phyloP scores from a whole-genome alignment of 2,113 vertebrate species.

The Oenanthe oenanthe region DNA sequence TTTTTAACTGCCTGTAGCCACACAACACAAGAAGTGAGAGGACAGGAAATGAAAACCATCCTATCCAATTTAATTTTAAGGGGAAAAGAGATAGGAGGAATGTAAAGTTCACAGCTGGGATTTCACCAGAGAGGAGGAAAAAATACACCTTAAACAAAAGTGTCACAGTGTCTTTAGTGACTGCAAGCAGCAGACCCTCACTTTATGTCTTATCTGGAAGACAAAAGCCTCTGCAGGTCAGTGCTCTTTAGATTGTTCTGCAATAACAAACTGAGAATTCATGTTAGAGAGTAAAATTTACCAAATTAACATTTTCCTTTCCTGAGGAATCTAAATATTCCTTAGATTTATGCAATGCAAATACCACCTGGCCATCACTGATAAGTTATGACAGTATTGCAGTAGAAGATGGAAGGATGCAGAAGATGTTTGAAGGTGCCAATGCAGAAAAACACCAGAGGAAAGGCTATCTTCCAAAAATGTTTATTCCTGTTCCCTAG shows the following conservation, averaged over 20 bases:
- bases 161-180: not conserved
- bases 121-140: conserved; percentile 7
- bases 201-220: conserved; percentile 13
- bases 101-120: conserved; percentile 25
- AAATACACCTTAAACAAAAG: not conserved
- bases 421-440: not conserved
- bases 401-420: not conserved
- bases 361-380: not conserved
- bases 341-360: not conserved
- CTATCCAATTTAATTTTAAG: conserved; percentile 53
- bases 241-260: not conserved
- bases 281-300: not conserved
- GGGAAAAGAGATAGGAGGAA: not conserved
- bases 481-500: not conserved
- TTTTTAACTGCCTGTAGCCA: conserved; percentile 30
- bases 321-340: not conserved
- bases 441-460: not conserved
- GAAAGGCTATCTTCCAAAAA: not conserved
- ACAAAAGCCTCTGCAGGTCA: not conserved
- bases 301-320: not conserved
- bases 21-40: not conserved
- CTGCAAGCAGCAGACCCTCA: not conserved
- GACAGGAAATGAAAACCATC: conserved; percentile 58
- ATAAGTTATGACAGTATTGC: not conserved
- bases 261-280: not conserved